Base-by-base conservation (phyloP, 2,113 vertebrate species). In the Sphyrna mokarran region DNA sequence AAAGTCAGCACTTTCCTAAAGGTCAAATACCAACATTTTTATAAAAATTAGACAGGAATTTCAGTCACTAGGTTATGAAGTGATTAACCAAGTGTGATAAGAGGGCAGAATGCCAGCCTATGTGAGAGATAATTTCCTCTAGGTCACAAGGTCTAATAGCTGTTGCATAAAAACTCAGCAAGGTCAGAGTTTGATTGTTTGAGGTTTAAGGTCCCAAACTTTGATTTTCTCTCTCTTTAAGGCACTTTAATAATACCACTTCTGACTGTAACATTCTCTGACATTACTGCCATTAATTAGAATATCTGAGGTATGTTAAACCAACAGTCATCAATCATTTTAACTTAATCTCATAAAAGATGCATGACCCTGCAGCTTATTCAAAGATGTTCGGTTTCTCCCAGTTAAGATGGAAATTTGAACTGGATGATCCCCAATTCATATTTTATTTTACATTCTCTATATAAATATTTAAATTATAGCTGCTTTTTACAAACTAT, bases 171-270 rank as follows among this genome's bases (percentile, higher is more conserved):
- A 83, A 3, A 83, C 16, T 7, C 16, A 83, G n/a, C 18, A 40
- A 83, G n/a, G 78, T 80, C 78, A 80, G n/a, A 83, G 18, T 83
- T 83, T 83, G 80, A 83, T 22, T 83, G 37, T n/a, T 83, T 83
- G 18, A 43, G 80, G 80, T 43, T 83, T 83, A 40, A 83, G 80
- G 78, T 83, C 78, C 37, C 78, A 83, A 83, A 83, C 80, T 83
- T n/a, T 43, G 5, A n/a, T 83, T 83, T 40, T 83, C 18, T 20
- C 20, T 83, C 37, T 43, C 37, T 40, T 43, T 43, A 40, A 40
- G 18, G 37, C 37, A 43, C 37, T 43, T 40, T 22, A 83, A 43
- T 83, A 83, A 37, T 40, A 11, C 14, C 1, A 14, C 1, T 83
- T n/a, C 78, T 40, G 78, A 83, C 78, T 18, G 37, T 83, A 54